Base-by-base conservation (phyloP, 1,140 invertebrate species). In the Propsilocerus akamusi region DNA sequence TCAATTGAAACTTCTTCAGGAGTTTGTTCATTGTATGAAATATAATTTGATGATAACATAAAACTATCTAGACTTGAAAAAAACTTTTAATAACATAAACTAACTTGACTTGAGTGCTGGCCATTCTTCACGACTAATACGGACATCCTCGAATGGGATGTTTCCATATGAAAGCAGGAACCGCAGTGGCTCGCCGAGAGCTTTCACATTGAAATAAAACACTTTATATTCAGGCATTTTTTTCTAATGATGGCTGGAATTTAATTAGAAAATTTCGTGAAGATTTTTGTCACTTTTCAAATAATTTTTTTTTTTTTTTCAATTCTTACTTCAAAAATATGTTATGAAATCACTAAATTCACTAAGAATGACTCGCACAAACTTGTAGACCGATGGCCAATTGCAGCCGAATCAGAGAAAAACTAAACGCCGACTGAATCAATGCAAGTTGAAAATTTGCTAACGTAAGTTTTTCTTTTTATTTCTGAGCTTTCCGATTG, bases 171-270 rank as follows among this genome's bases (percentile, higher is more conserved):
- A 71, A 47, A 84, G 65, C 12, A 86, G 62, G 52, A 76, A 75
- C 50, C 83, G 69, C 51, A 81, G 74, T 3, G 78, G 72, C 59
- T 86, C 80, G 17, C 70, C 80, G 23, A 83, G 61, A 8, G 77
- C 80, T 62, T 72, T 74, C 12, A 76, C 66, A 56, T 77, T 71
- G 63, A 81, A 83, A 55, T 83, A 83, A 49, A 72, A 76, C 11
- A 83, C 60, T 54, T 73, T 75, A 59, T 74, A 76, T 58, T 58
- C 57, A 58, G 65, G 63, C 57, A 62, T 65, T 53, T 64, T 59
- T 48, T 62, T 60, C 7, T 46, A n/a, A 25, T 47, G 22, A 46
- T 46, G 8, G 3, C 10, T 46, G 37, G 17, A n/a, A n/a, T 46
- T 46, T 20, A 30, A 30, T 30, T n/a, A 30, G 10, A 30, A 30